Evolutionary conservation across 2,797 vertebrate species (phyloP).

Genomic region (Protonibea diacanthus): DNA sequence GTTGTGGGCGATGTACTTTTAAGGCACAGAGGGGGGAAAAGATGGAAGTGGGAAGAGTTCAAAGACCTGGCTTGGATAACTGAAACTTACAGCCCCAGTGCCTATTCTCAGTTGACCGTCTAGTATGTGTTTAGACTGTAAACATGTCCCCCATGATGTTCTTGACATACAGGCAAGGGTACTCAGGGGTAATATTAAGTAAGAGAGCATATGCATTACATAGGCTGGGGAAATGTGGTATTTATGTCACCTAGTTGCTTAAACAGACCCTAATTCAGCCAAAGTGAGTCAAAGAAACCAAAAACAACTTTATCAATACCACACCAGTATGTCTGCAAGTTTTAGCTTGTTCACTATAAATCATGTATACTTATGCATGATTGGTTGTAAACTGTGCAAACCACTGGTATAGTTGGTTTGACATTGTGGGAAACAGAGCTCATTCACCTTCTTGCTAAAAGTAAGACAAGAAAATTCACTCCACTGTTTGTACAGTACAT

Average conservation of each 20-base stretch:
- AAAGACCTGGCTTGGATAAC: conserved; percentile 5
- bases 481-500: not conserved
- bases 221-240: not conserved
- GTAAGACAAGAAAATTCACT: not conserved
- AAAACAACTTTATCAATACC: not conserved
- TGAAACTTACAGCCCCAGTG: conserved; percentile 6
- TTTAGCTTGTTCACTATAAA: not conserved
- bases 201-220: conserved; percentile 26
- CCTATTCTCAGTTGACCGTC: conserved; percentile 34
- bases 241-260: not conserved
- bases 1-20: conserved; percentile 21
- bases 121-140: conserved; percentile 49
- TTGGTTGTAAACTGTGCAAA: not conserved
- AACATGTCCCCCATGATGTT: conserved; percentile 43
- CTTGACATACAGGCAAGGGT: conserved; percentile 25
- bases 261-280: not conserved
- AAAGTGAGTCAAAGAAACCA: too few relatives aligned
- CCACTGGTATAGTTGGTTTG: not conserved
- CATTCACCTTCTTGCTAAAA: not conserved
- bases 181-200: conserved; percentile 43
- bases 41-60: conserved; percentile 1
- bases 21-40: conserved; percentile 54
- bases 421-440: not conserved
- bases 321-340: not conserved
- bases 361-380: not conserved